Evolutionary conservation across 1,140 invertebrate species (phyloP).

Genomic region (Daktulosphaira vitifoliae): DNA sequence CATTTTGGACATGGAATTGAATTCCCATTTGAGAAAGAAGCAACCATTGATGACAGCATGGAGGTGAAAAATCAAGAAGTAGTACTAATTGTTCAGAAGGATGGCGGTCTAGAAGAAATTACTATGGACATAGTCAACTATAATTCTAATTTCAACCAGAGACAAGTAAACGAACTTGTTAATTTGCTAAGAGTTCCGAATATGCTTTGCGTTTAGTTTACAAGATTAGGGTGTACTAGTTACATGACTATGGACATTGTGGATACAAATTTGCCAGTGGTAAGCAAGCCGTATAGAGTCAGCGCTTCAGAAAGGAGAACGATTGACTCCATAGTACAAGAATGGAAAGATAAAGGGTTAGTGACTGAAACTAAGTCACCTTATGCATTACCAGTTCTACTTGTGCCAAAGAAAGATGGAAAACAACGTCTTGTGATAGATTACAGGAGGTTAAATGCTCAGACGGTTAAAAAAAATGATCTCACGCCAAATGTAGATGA

Average conservation of each 20-base stretch:
- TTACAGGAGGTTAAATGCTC: constrained; percentile 44
- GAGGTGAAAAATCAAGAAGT: no score
- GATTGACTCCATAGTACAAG: no score
- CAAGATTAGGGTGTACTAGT: background rate
- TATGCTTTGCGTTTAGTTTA: no score
- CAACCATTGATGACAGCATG: no score
- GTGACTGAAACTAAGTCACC: background rate
- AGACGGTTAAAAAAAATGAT: constrained; percentile 45
- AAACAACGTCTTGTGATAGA: constrained; percentile 38
- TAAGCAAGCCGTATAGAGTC: background rate
- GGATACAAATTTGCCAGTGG: background rate
- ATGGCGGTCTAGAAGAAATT: no score
- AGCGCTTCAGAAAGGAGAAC: background rate
- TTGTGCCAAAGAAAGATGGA: background rate
- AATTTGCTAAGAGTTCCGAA: no score
- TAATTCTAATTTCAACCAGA: no score
- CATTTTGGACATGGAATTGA: no score
- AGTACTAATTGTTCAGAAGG: no score
- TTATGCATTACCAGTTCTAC: constrained; percentile 1
- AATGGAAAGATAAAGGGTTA: background rate
- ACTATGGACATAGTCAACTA: no score
- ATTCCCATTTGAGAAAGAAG: no score
- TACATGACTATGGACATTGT: background rate
- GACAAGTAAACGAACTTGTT: no score
- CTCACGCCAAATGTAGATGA: constrained; percentile 49